These are phyloP conservation scores for Cyprinodon brontotheroides DNA, from an alignment of 2,113 vertebrate genomes.

Conservation along the genomic window DNA sequence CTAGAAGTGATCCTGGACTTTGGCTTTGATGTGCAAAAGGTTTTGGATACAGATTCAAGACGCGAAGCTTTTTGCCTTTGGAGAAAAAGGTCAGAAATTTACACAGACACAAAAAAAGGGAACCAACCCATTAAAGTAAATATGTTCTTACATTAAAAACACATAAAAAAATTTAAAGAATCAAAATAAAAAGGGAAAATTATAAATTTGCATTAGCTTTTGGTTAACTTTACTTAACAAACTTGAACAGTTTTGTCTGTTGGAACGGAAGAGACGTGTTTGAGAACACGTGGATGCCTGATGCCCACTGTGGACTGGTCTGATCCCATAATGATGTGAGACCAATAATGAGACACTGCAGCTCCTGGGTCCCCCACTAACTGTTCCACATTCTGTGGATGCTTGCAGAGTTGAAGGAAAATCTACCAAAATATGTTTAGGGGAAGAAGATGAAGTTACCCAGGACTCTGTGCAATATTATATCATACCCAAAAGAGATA, in stretches of 20 bases:
- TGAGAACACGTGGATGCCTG: slow-evolving; percentile 85
- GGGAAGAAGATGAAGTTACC: neutral
- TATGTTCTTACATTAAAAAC: neutral
- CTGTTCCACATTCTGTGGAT: slow-evolving; percentile 81
- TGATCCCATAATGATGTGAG: slow-evolving; percentile 89
- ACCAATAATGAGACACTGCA: slow-evolving; percentile 89
- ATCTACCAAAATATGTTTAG: slow-evolving; percentile 72
- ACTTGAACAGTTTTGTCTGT: slow-evolving; percentile 79
- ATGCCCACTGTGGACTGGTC: slow-evolving; percentile 82
- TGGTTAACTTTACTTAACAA: slow-evolving; percentile 81
- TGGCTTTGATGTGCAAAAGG: slow-evolving; percentile 78
- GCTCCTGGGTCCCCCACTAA: slow-evolving; percentile 85
- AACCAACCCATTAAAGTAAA: no score
- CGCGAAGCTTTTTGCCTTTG: slow-evolving; percentile 83
- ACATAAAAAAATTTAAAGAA: neutral
- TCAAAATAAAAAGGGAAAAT: neutral
- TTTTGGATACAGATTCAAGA: slow-evolving; percentile 90
- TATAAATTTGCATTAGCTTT: neutral
- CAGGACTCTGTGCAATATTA: neutral
- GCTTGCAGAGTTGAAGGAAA: slow-evolving; percentile 86
- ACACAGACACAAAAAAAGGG: neutral
- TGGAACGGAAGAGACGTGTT: slow-evolving; percentile 84
- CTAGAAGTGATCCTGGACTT: slow-evolving; percentile 78
- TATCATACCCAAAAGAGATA: neutral
- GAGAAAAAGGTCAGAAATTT: slow-evolving; percentile 4